Evolutionary conservation across 2,797 vertebrate species (phyloP), one percentile per base, ranked within the genome.

Genomic region (Danio aesculapii): DNA sequence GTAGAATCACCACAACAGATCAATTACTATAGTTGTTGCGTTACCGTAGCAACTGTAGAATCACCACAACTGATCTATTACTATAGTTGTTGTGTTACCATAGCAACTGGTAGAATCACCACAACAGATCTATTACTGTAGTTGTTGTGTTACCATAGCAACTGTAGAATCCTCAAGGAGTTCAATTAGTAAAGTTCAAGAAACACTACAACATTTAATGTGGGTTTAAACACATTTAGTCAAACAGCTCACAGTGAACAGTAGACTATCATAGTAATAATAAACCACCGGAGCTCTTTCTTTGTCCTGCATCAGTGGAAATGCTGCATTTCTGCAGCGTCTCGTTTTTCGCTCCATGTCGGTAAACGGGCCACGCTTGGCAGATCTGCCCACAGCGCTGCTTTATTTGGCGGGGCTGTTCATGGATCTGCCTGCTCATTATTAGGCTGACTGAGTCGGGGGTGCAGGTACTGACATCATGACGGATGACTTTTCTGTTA

Each of bases 401-500:
- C 55, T 67, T 69, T 11, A 63, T 72, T 57, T 17, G 17, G 10
- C 41, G 19, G 57, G 68, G 44, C 82, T 75, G 81, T 58, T 46
- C 88, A 46, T 88, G 90, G 92, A 91, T 91, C 89, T 89, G 89
- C 88, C 72, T 90, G 89, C 89, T 93, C 92, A 91, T 93, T 93
- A 93, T 91, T 92, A 93, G 92, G 90, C 90, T 89, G 93, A 91
- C 92, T 87, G 88, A 91, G 91, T 88, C 70, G 81, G 84, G 86
- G 90, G 85, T 81, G 86, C 61, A 46, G 88, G 88, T 83, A 88
- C 88, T 92, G 91, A 93, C 92, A 93, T 92, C 90, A 93, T 93
- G 93, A 94, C 89, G 93, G 92, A 94, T 94, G 93, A 92, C 91
- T 90, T n/a, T 88, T 91, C 91, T 91, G 90, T 88, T 87, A 88